Evolutionary conservation across 2,888 invertebrate genomes (phyloP).

Genomic region (Pycnomerus fuliginosus): DNA sequence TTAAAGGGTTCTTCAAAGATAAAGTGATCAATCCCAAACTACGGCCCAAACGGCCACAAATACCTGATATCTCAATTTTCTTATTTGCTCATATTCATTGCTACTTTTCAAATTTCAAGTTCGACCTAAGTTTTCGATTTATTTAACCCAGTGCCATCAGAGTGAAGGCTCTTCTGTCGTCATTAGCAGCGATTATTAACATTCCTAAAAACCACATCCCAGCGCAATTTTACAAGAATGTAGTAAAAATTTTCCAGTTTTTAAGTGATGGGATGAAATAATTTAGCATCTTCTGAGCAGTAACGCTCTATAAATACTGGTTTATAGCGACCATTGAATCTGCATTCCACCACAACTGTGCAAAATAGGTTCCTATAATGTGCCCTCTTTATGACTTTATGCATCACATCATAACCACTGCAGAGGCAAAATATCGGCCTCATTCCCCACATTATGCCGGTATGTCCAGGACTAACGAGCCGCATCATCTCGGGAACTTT

Average conservation of each 20-base stretch:
- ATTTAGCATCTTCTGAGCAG: constrained; percentile 15
- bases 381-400: constrained; percentile 23
- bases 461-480: not conserved
- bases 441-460: not conserved
- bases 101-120: too few relatives aligned
- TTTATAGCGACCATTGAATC: constrained; percentile 35
- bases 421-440: constrained; percentile 2
- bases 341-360: constrained; percentile 36
- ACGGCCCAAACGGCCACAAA: too few relatives aligned
- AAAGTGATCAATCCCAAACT: too few relatives aligned
- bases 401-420: constrained; percentile 1
- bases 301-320: constrained; percentile 35
- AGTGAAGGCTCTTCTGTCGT: too few relatives aligned
- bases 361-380: constrained; percentile 33
- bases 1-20: too few relatives aligned
- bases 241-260: constrained; percentile 19
- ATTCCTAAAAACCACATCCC: constrained; percentile 19
- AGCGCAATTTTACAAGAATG: constrained; percentile 22
- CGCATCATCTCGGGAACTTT: not conserved
- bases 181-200: constrained; percentile 9
- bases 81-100: too few relatives aligned
- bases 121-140: too few relatives aligned
- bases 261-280: constrained; percentile 11
- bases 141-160: too few relatives aligned
- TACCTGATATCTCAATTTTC: too few relatives aligned